phyloP scores from a whole-genome alignment of 1,140 invertebrate genomes.

The Phocides pigmalion region DNA sequence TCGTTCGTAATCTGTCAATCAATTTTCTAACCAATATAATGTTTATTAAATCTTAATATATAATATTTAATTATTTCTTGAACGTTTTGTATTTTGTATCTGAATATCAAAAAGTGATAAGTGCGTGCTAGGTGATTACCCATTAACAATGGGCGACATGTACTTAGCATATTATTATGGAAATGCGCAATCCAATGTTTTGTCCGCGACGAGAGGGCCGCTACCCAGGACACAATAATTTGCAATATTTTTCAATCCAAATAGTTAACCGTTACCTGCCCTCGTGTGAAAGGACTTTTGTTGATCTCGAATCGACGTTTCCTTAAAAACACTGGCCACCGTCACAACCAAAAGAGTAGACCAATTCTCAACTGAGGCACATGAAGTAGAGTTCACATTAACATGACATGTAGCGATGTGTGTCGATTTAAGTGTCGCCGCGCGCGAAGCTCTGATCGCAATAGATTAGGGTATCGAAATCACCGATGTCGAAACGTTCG shows the following conservation, averaged over 20 bases:
- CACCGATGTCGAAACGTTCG: slow-evolving; percentile 3
- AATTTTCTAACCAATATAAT: background rate
- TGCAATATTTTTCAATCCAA: slow-evolving; percentile 12
- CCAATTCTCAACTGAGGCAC: slow-evolving; percentile 1
- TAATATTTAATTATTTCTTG: background rate
- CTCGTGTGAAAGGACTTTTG: slow-evolving; percentile 16
- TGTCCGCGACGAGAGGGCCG: background rate
- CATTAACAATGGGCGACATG: slow-evolving; percentile 21
- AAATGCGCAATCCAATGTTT: slow-evolving; percentile 5
- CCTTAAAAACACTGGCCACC: slow-evolving; percentile 18
- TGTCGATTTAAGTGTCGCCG: slow-evolving; percentile 16
- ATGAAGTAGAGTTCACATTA: slow-evolving; percentile 10
- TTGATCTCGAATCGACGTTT: slow-evolving; percentile 16
- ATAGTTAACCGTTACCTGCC: slow-evolving; percentile 13
- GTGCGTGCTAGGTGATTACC: background rate
- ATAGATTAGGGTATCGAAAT: slow-evolving; percentile 21
- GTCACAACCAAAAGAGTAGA: slow-evolving; percentile 10
- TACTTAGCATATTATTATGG: slow-evolving; percentile 23
- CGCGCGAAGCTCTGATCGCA: slow-evolving; percentile 37
- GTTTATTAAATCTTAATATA: too few relatives aligned
- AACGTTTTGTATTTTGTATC: background rate
- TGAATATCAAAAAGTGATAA: background rate
- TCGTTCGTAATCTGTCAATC: background rate
- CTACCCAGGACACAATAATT: slow-evolving; percentile 5
- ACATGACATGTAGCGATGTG: slow-evolving; percentile 11